A percentile compares a stretch with the other conserved stretches of the same genome.
Evolutionary conservation across 2,113 vertebrate species (phyloP).

Genomic region (Rattus rattus): DNA sequence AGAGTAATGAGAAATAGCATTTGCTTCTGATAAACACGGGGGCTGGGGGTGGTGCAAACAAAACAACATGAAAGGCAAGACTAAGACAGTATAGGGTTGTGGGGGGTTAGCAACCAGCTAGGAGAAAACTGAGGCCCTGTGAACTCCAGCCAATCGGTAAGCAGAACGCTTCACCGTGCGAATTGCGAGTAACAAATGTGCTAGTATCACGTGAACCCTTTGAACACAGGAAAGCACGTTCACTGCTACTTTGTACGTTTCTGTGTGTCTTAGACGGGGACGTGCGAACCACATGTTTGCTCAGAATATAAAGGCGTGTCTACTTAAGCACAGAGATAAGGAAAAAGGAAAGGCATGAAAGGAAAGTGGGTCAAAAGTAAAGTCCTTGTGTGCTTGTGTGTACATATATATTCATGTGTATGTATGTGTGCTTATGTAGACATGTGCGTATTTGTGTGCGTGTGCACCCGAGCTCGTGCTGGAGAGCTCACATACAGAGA

Average conservation of each 20-base stretch:
- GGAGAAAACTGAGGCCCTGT: neutral
- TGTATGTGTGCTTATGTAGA: neutral
- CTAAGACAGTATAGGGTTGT: neutral
- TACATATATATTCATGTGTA: neutral
- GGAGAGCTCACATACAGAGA: no score
- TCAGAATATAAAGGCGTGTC: neutral
- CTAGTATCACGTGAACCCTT: neutral
- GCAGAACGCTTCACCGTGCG: neutral
- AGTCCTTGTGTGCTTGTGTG: neutral
- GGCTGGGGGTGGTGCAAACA: neutral
- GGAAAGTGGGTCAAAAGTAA: neutral
- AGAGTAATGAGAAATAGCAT: constrained; percentile 36
- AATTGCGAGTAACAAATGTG: neutral
- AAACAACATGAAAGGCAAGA: constrained; percentile 6
- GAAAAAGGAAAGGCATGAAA: neutral
- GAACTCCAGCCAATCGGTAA: neutral
- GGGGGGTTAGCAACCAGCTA: neutral
- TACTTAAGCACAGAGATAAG: neutral
- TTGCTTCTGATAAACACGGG: constrained; percentile 3
- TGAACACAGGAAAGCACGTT: neutral
- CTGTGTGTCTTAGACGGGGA: neutral
- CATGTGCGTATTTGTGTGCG: neutral
- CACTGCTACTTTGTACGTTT: neutral
- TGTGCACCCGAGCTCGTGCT: no score
- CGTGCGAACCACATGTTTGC: neutral